Conservation (phyloP, 2,888 invertebrate genomes). For the Drosophila meridiana region DNA sequence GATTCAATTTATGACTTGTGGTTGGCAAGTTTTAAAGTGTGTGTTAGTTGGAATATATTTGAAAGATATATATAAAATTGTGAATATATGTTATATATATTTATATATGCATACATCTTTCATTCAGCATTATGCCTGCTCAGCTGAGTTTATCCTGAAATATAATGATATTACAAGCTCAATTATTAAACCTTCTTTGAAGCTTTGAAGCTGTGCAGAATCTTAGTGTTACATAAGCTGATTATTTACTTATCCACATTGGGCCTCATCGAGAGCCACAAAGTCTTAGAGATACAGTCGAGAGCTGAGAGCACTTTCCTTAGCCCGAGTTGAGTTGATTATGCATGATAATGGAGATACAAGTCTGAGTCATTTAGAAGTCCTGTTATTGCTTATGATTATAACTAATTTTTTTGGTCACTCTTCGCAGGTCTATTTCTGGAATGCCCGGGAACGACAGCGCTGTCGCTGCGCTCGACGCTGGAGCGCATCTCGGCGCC, state of each 20-base stretch:
- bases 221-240: not conserved
- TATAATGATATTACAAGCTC: not conserved
- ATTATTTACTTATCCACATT: not conserved
- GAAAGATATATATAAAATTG: no score
- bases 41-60: not conserved
- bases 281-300: not conserved
- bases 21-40: not conserved
- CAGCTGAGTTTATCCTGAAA: not conserved
- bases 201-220: not conserved
- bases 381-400: no score
- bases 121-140: not conserved
- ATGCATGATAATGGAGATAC: no score
- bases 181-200: not conserved
- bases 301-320: not conserved
- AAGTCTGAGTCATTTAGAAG: no score
- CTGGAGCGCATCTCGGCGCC: conserved; percentile 89
- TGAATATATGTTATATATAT: not conserved
- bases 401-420: no score
- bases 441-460: conserved; percentile 94
- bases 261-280: not conserved
- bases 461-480: conserved; percentile 90
- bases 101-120: not conserved
- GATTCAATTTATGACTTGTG: not conserved
- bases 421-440: conserved; percentile 89
- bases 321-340: not conserved